Percentiles rank a stretch among this genome's conserved stretches.
These are phyloP conservation scores for Callinectes sapidus DNA, from an alignment of 2,888 invertebrate species.

Conservation along the genomic window DNA sequence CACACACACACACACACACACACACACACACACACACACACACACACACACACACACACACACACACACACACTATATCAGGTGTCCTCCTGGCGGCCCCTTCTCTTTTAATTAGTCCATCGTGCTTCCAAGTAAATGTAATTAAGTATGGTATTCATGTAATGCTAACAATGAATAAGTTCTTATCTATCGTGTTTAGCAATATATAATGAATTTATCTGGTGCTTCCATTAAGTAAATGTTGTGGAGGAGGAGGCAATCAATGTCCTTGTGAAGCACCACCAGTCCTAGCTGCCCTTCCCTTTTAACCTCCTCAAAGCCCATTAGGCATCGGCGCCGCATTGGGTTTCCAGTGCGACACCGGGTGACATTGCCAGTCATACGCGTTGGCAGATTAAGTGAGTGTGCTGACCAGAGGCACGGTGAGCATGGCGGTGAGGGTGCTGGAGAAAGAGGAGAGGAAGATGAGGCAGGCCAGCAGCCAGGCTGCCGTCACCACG, in stretches of 20 bases:
- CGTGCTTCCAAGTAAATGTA: neutral
- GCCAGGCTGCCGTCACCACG: slow-evolving; percentile 55
- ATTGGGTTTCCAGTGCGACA: too few species aligned
- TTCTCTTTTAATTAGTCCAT: too few species aligned
- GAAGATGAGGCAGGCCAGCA: slow-evolving; percentile 49
- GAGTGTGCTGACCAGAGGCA: slow-evolving; percentile 51
- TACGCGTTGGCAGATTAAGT: neutral
- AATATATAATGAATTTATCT: too few species aligned
- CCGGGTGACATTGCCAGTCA: neutral
- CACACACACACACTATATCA: neutral
- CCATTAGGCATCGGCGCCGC: too few species aligned
- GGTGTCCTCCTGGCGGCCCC: too few species aligned
- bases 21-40: neutral
- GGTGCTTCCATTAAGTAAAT: too few species aligned
- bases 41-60: slow-evolving; percentile 41
- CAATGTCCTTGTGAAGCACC: too few species aligned
- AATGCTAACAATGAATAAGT: too few species aligned
- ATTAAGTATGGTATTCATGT: neutral
- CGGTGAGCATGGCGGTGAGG: slow-evolving; percentile 65
- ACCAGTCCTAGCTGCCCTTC: too few species aligned
- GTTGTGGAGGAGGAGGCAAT: too few species aligned
- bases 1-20: slow-evolving; percentile 32
- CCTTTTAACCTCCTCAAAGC: too few species aligned
- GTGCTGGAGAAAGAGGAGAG: slow-evolving; percentile 60
- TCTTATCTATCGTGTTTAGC: too few species aligned